Evolutionary conservation across 2,888 invertebrate species (phyloP).

Genomic region (Amphipyra tragopoginis): DNA sequence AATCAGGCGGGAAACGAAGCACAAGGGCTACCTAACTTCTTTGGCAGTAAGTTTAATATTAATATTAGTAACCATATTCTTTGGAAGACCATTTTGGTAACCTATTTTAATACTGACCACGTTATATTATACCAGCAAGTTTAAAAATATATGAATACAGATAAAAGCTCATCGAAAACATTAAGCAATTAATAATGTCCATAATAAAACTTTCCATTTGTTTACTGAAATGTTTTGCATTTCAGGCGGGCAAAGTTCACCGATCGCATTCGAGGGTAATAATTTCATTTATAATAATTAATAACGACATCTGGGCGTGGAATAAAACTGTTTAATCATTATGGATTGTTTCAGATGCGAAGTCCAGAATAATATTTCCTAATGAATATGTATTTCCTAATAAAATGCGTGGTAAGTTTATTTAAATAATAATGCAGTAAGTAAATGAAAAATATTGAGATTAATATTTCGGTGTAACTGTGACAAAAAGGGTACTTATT

Average conservation of each 20-base stretch:
- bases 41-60: slow-evolving; percentile 27
- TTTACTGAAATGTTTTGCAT: slow-evolving; percentile 47
- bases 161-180: slow-evolving; percentile 22
- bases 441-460: too few relatives aligned
- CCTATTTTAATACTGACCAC: background rate
- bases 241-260: slow-evolving; percentile 49
- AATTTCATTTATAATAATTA: slow-evolving; percentile 51
- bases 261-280: slow-evolving; percentile 47
- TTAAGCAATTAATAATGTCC: slow-evolving; percentile 32
- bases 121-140: background rate
- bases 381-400: slow-evolving; percentile 67
- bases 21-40: background rate
- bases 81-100: background rate
- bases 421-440: too few relatives aligned
- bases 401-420: slow-evolving; percentile 67
- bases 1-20: background rate
- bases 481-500: too few relatives aligned
- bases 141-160: slow-evolving; percentile 6
- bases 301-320: slow-evolving; percentile 21
- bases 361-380: slow-evolving; percentile 64
- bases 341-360: slow-evolving; percentile 63
- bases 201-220: slow-evolving; percentile 41
- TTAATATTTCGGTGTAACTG: too few relatives aligned
- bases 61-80: background rate
- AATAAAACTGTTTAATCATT: slow-evolving; percentile 44